phyloP scores from a whole-genome alignment of 2,797 vertebrate species.

The Oceanodroma leucorhoa region DNA sequence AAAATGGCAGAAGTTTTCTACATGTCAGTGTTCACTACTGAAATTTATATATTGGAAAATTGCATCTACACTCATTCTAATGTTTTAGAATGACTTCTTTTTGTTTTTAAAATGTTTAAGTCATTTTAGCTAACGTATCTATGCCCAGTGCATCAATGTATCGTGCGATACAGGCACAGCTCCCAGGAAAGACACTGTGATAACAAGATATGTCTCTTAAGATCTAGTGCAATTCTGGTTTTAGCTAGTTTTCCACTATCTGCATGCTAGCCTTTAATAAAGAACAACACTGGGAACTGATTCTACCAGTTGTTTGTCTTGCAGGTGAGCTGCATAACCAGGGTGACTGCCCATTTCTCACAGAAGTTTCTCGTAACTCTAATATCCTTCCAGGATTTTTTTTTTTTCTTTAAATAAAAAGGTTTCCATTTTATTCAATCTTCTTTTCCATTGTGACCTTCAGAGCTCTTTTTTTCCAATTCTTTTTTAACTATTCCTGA shows the following conservation, averaged over 20 bases:
- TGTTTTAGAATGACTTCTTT: fast-evolving
- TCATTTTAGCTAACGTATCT: not conserved
- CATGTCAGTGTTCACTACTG: fast-evolving
- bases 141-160: not conserved
- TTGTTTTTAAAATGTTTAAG: not conserved
- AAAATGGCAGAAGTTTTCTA: not conserved
- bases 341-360: not conserved
- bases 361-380: not conserved
- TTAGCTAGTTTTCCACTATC: not conserved
- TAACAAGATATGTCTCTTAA: fast-evolving
- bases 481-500: not conserved
- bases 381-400: not conserved
- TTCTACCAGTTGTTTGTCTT: not conserved
- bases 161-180: not conserved
- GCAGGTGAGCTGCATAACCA: not conserved
- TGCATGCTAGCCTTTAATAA: not conserved
- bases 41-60: not conserved
- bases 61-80: not conserved
- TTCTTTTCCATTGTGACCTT: not conserved
- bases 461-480: not conserved
- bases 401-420: not conserved
- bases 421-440: not conserved
- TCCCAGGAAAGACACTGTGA: fast-evolving
- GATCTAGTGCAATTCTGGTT: not conserved
- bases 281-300: not conserved